These are phyloP conservation scores for Mantis religiosa DNA, from an alignment of 2,888 invertebrate genomes.

Conservation along the genomic window DNA sequence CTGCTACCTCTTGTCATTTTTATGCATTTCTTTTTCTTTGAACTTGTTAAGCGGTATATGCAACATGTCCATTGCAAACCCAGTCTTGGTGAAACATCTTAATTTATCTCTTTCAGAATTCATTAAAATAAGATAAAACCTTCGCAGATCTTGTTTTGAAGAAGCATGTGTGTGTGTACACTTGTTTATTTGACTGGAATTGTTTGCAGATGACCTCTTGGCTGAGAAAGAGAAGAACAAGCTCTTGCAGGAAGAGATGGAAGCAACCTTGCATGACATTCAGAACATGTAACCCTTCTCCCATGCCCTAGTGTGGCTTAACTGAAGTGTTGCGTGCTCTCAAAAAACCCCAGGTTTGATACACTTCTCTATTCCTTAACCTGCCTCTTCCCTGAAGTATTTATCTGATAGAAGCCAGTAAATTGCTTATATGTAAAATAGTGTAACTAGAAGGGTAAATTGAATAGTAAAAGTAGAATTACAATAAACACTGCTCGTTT, in stretches of 20 bases:
- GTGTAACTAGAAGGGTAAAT: no score
- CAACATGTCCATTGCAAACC: no score
- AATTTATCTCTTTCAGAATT: no score
- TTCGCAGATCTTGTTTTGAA: background rate
- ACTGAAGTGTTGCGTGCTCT: constrained; percentile 25
- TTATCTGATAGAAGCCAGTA: background rate
- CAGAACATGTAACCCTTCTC: constrained; percentile 80
- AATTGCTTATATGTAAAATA: no score
- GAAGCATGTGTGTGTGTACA: background rate
- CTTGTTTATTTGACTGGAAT: background rate
- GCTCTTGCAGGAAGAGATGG: constrained; percentile 96
- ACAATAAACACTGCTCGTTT: no score
- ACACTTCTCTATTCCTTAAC: constrained; percentile 34
- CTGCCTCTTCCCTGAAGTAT: constrained; percentile 2
- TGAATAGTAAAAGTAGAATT: no score
- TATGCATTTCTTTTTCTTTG: no score
- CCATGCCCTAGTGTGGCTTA: constrained; percentile 26
- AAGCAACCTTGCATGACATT: constrained; percentile 97
- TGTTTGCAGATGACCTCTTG: constrained; percentile 87
- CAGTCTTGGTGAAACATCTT: no score
- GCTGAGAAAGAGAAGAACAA: constrained; percentile 93
- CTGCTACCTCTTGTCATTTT: no score
- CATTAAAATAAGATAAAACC: no score
- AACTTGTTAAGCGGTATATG: no score
- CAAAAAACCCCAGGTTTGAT: constrained; percentile 29